phyloP scores from a whole-genome alignment of 2,797 vertebrate genomes.

The Hylomyscus alleni region DNA sequence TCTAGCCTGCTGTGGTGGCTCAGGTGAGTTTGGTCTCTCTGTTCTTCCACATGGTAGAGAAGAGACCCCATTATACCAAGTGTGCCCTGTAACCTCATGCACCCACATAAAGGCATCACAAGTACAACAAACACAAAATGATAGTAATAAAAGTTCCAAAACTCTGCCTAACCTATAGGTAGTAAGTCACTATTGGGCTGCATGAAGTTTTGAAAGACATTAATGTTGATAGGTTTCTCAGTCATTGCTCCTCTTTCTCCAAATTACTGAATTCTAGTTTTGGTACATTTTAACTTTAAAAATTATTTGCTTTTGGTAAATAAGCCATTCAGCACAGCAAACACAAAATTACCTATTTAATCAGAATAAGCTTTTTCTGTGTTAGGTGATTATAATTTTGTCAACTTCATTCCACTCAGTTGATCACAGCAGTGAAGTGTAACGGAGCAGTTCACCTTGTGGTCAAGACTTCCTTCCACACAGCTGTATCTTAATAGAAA shows the following conservation, averaged over 20 bases:
- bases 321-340: constrained; percentile 7
- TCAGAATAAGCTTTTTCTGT: constrained; percentile 35
- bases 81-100: not conserved
- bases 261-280: constrained; percentile 32
- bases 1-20: not conserved
- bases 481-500: not conserved
- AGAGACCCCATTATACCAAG: not conserved
- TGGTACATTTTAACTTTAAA: constrained; percentile 16
- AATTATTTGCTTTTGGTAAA: constrained; percentile 36
- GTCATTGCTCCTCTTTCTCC: not conserved
- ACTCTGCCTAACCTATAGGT: not conserved
- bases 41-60: not conserved
- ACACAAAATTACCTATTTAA: constrained; percentile 5
- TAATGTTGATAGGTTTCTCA: constrained; percentile 13
- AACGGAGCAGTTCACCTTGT: not conserved
- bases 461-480: constrained; percentile 20
- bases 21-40: not conserved
- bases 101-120: not conserved
- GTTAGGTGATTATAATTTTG: not conserved
- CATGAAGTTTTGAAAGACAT: constrained; percentile 19
- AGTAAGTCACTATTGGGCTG: not conserved
- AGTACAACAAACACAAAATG: not conserved
- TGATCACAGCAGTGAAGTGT: constrained; percentile 4
- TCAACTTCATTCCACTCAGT: constrained; percentile 7
- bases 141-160: not conserved